These are phyloP conservation scores for Eulemur rufifrons DNA, from an alignment of 2,113 vertebrate species.

Conservation along the genomic window DNA sequence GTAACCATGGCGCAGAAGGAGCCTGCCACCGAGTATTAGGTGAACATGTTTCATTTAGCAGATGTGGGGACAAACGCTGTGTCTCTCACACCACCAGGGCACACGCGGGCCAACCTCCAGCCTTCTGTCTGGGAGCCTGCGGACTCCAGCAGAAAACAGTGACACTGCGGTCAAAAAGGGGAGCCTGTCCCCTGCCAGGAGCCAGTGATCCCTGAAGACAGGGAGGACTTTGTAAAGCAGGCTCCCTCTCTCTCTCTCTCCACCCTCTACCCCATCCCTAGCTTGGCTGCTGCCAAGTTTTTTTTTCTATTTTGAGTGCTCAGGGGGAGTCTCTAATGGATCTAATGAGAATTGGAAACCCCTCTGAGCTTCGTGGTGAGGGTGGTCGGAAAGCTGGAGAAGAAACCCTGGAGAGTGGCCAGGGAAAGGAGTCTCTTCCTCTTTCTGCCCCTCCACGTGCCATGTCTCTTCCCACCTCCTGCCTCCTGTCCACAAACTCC, in stretches of 20 bases:
- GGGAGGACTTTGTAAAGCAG: not conserved
- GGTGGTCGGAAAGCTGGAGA: not conserved
- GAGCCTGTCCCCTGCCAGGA: not conserved
- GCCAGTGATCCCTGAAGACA: not conserved
- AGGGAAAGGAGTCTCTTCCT: not conserved
- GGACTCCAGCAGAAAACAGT: not conserved
- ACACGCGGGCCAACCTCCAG: accelerated
- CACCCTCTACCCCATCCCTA: not conserved
- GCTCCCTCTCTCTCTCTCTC: accelerated
- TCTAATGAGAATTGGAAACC: not conserved
- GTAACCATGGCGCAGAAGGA: not conserved
- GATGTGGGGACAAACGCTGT: not conserved
- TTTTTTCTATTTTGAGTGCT: not conserved
- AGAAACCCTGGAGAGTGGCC: not conserved
- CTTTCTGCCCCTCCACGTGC: not conserved
- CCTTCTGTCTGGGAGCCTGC: not conserved
- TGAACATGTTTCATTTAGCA: not conserved
- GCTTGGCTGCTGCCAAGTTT: not conserved
- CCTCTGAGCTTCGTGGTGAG: not conserved
- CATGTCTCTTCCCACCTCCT: not conserved
- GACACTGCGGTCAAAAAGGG: accelerated
- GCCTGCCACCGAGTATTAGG: not conserved
- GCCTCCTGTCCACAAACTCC: not conserved
- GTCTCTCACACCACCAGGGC: not conserved
- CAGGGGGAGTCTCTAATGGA: not conserved